Evolutionary conservation across 1,140 invertebrate genomes (phyloP).

Genomic region (Trypoxylus dichotomus): DNA sequence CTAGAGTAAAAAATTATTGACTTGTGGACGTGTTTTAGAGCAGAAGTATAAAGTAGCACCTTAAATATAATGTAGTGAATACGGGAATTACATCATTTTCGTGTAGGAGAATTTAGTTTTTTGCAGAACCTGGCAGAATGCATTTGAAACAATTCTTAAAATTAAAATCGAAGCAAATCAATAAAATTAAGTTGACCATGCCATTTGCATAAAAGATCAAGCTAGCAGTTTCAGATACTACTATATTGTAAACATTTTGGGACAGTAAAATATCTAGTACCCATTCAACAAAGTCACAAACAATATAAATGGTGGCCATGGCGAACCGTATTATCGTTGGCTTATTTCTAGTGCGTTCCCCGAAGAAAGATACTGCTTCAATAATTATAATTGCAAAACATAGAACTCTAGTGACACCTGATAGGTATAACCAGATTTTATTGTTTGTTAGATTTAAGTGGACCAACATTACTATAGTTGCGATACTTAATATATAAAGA

Average conservation of each 20-base stretch:
- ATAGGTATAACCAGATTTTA: slow-evolving; percentile 1
- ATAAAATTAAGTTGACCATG: background rate
- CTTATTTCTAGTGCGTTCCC: background rate
- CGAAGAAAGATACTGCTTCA: background rate
- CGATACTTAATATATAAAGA: background rate
- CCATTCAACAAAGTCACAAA: background rate
- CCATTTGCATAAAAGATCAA: background rate
- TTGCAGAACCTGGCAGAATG: background rate
- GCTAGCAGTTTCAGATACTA: background rate
- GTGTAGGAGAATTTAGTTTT: too few relatives aligned
- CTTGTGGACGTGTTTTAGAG: too few relatives aligned
- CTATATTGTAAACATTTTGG: slow-evolving; percentile 5
- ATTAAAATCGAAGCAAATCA: slow-evolving; percentile 7
- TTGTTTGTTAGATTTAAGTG: background rate
- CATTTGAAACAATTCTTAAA: background rate
- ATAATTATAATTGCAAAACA: background rate
- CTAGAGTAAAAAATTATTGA: too few relatives aligned
- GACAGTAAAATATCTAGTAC: background rate
- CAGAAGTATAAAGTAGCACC: too few relatives aligned
- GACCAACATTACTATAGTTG: background rate
- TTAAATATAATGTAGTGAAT: too few relatives aligned
- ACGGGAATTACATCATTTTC: too few relatives aligned
- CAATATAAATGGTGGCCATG: background rate
- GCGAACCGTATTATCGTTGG: background rate
- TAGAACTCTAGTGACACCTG: background rate